Percentiles rank a stretch among this genome's conserved stretches.
These are phyloP conservation scores for Lordiphosa andalusiaca DNA, from an alignment of 2,888 invertebrate genomes.

Conservation along the genomic window DNA sequence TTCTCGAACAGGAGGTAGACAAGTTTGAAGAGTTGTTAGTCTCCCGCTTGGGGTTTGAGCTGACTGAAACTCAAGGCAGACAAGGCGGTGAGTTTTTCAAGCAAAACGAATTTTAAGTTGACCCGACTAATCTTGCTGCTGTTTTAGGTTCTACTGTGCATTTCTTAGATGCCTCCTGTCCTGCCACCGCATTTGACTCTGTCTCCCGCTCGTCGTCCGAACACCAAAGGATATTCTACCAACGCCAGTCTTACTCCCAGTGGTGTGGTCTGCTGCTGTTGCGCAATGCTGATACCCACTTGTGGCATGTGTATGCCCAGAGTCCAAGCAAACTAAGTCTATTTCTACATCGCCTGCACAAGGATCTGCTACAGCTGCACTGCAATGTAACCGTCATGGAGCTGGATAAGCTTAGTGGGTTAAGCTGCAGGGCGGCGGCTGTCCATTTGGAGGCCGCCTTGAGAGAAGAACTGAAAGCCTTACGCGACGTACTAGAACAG, in stretches of 20 bases:
- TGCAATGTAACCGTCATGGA: constrained; percentile 55
- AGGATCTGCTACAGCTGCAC: constrained; percentile 56
- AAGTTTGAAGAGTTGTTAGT: constrained; percentile 59
- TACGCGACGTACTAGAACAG: constrained; percentile 15
- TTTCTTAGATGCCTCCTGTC: constrained; percentile 30
- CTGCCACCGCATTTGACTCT: background rate
- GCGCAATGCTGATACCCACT: constrained; percentile 36
- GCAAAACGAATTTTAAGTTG: background rate
- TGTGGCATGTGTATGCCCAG: constrained; percentile 61
- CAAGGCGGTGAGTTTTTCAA: constrained; percentile 9
- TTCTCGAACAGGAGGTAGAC: constrained; percentile 16
- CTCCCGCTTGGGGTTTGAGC: constrained; percentile 46
- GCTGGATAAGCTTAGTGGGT: constrained; percentile 9
- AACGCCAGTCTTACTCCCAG: constrained; percentile 46
- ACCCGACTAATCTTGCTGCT: background rate
- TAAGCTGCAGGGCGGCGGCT: constrained; percentile 19
- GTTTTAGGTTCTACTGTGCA: constrained; percentile 4
- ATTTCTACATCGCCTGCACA: constrained; percentile 54
- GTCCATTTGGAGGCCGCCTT: constrained; percentile 61
- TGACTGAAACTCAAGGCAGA: background rate
- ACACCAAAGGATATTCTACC: constrained; percentile 57
- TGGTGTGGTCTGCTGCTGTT: constrained; percentile 68
- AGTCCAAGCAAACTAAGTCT: constrained; percentile 48
- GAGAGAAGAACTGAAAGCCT: constrained; percentile 57
- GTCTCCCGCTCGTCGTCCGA: constrained; percentile 5